Evolutionary conservation across 2,113 vertebrate genomes (phyloP).

Genomic region (Empidonax traillii): DNA sequence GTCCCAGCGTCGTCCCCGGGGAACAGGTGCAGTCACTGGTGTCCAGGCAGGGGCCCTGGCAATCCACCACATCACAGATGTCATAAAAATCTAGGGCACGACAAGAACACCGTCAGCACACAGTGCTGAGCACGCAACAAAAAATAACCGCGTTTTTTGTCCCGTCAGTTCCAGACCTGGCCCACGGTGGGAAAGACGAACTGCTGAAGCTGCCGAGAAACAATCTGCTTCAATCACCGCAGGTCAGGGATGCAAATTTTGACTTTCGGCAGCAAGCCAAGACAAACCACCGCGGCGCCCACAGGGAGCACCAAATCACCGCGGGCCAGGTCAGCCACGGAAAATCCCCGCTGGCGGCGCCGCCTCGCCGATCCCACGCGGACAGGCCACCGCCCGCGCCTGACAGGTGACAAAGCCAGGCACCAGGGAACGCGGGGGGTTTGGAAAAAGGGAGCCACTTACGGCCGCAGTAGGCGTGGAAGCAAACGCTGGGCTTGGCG

Average conservation of each 20-base stretch:
- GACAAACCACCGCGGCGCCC: background rate
- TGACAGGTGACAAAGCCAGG: background rate
- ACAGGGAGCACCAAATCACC: background rate
- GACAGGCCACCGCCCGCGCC: background rate
- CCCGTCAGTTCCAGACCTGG: background rate
- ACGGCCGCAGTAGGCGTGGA: constrained; percentile 96
- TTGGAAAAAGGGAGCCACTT: constrained; percentile 39
- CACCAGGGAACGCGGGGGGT: fast-evolving
- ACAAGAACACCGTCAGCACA: background rate
- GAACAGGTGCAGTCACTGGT: constrained; percentile 80
- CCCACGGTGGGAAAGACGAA: background rate
- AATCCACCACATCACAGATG: constrained; percentile 91
- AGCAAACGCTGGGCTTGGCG: constrained; percentile 86
- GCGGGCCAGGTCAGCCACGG: background rate
- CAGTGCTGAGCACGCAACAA: background rate
- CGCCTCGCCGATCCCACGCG: fast-evolving
- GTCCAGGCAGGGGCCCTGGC: constrained; percentile 77
- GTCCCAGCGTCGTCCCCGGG: constrained; percentile 83
- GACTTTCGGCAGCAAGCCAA: background rate
- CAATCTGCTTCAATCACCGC: background rate
- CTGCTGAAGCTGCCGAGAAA: background rate
- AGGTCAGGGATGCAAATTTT: background rate
- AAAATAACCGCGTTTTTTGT: background rate
- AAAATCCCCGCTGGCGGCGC: background rate
- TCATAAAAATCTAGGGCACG: constrained; percentile 90